These are phyloP conservation scores for Todiramphus saurophagus DNA, from an alignment of 2,113 vertebrate species.

Conservation along the genomic window DNA sequence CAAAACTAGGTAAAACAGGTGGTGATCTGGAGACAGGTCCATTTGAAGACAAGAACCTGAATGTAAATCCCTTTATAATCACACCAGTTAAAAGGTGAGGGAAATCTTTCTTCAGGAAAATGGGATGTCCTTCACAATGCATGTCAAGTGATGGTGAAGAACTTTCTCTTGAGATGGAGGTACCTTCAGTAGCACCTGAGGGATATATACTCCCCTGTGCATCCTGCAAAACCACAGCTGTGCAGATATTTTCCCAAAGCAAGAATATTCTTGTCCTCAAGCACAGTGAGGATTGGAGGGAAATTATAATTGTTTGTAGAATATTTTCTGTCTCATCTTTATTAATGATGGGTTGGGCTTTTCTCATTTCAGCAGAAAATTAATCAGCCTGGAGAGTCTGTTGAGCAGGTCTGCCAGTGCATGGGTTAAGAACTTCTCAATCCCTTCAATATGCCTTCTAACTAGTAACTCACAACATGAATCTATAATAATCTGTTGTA, in stretches of 20 bases:
- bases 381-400: not conserved
- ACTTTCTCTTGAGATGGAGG: not conserved
- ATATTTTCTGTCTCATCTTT: not conserved
- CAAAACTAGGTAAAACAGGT: not conserved
- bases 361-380: not conserved
- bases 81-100: not conserved
- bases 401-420: not conserved
- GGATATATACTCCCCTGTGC: not conserved
- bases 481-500: not conserved
- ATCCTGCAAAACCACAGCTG: not conserved
- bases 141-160: not conserved
- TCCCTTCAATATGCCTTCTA: not conserved
- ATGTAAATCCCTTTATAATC: not conserved
- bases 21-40: not conserved
- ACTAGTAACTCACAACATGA: not conserved
- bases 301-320: not conserved
- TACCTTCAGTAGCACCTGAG: not conserved
- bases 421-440: not conserved
- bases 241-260: not conserved
- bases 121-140: not conserved
- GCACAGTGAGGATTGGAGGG: not conserved
- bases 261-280: not conserved
- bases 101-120: not conserved
- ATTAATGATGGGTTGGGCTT: not conserved
- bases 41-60: not conserved